Base-by-base conservation (phyloP, 2,888 invertebrate species). In the Agonopterix heracliana region DNA sequence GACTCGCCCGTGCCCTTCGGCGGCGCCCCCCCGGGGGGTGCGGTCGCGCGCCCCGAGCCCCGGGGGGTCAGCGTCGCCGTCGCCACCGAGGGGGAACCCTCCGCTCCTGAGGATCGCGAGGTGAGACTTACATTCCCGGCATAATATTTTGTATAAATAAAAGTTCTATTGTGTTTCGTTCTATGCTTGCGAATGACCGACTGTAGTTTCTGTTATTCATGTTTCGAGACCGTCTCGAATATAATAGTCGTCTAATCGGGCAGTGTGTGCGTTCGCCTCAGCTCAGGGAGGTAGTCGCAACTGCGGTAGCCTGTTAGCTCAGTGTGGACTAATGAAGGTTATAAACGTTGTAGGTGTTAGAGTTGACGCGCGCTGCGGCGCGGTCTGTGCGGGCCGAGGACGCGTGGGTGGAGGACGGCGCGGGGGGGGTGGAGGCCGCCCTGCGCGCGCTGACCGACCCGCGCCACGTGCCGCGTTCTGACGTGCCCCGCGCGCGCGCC, bases 1-100 rank as follows among this genome's bases (percentile, higher is more conserved):
- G 81, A 85, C 64, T 87, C 87, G 59, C 89, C 89, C 9, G 84
- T 88, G 56, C 76, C 83, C 34, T 71, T 89, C 61, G 83, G 77
- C 11, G 78, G 76, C 9, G 78, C 71, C 17, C 82, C 87, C 53
- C 78, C 81, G 53, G 71, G 71, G 74, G 71, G 74, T 48, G 74
- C 68, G 34, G 61, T 71, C 59, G 69, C 71, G 54, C 71, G 71
- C 52, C 74, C 78, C 45, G 64, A 74, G 64, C 82, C 60, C 60
- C 69, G 72, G 50, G 66, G 66, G 36, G 17, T 17, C 17, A 9
- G 36, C 9, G 62, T 71, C 60, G 57, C 54, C 64, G 60, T 55
- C 48, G 46, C n/a, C 53, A 10, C n/a, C 11, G 41, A 41, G 50
- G 46, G 12, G 45, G 45, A 34, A 36, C 46, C 46, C 52, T 90